These are phyloP conservation scores for Chymomyza fuscimana DNA, from an alignment of 2,888 invertebrate species.

Conservation along the genomic window DNA sequence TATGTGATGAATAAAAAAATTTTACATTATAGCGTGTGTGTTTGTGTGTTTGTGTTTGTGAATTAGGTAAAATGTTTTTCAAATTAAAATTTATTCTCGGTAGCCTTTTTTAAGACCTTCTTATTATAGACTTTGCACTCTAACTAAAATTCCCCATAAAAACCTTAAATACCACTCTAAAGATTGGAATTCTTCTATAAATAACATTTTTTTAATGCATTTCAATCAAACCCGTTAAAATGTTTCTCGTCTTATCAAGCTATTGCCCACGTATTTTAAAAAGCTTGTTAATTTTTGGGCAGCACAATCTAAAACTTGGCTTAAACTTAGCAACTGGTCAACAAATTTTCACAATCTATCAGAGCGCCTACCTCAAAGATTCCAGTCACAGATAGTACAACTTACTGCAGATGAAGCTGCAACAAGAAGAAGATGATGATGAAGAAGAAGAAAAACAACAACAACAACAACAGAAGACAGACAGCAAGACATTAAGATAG, in stretches of 20 bases:
- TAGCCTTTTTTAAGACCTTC: too few species aligned
- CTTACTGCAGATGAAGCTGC: not conserved
- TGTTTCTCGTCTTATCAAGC: not conserved
- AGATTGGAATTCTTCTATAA: not conserved
- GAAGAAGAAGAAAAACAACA: slow-evolving; percentile 31
- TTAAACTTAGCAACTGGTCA: not conserved
- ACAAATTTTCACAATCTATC: slow-evolving; percentile 1
- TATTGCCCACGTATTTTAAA: not conserved
- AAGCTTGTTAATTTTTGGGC: not conserved
- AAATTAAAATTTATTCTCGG: too few species aligned
- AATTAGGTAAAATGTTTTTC: too few species aligned
- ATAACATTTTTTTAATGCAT: not conserved
- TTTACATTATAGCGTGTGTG: too few species aligned
- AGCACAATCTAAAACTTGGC: not conserved
- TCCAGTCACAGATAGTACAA: not conserved
- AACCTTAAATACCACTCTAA: not conserved
- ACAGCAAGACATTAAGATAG: slow-evolving; percentile 31
- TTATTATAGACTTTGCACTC: not conserved
- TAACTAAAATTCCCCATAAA: too few species aligned
- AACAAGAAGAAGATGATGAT: not conserved
- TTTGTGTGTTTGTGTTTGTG: too few species aligned
- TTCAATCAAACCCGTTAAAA: not conserved
- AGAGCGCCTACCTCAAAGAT: slow-evolving; percentile 45
- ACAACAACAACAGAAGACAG: slow-evolving; percentile 18
- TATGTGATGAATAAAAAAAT: too few species aligned